These are phyloP conservation scores for Caenorhabditis sp. DNA, from an alignment of 2,888 invertebrate genomes.

Conservation along the genomic window DNA sequence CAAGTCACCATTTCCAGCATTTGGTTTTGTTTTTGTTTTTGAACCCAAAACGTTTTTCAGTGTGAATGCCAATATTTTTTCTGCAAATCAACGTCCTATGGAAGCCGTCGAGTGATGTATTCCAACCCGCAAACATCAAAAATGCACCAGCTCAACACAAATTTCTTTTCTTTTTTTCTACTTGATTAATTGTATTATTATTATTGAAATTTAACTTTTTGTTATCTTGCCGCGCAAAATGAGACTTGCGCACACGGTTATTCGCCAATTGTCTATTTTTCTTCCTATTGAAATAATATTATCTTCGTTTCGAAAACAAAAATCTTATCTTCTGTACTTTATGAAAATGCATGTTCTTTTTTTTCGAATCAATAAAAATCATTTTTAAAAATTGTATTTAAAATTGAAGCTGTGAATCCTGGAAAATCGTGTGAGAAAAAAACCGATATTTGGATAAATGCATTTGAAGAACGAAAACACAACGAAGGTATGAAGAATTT, in stretches of 20 bases:
- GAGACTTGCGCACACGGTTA: background rate
- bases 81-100: constrained; percentile 36
- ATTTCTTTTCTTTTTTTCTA: background rate
- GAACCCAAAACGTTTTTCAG: too few relatives aligned
- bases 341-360: background rate
- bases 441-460: too few relatives aligned
- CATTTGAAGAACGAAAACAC: too few relatives aligned
- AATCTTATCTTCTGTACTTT: background rate
- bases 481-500: too few relatives aligned
- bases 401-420: too few relatives aligned
- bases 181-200: too few relatives aligned
- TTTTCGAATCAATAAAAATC: too few relatives aligned
- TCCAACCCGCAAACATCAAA: background rate
- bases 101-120: constrained; percentile 18
- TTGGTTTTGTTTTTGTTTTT: background rate
- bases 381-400: too few relatives aligned
- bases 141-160: constrained; percentile 1
- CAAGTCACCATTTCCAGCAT: too few relatives aligned
- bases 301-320: background rate
- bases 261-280: background rate
- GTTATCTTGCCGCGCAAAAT: background rate
- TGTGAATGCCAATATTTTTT: constrained; percentile 48
- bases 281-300: background rate
- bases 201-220: too few relatives aligned
- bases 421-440: too few relatives aligned